Base-by-base conservation (phyloP, 2,888 invertebrate species). In the Netelia inedita region DNA sequence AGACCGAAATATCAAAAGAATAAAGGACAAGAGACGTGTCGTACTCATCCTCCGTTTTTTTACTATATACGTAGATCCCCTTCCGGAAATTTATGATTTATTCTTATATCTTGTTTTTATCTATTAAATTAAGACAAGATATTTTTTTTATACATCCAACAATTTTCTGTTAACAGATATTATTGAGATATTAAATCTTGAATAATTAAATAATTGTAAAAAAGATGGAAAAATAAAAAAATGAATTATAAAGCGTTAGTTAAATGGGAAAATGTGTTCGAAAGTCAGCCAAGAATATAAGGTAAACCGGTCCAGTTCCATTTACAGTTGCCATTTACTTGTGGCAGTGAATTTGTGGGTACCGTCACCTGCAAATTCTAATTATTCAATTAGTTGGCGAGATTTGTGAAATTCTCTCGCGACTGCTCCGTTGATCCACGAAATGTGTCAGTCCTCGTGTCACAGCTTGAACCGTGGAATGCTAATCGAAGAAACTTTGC, bases 401-500 rank as follows among this genome's bases (percentile, higher is more conserved):
- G 57, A 57, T 57, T 57, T 19, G 57, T 57, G 57, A 57, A 57
- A 19, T 57, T 57, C 57, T 16, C 19, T 57, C 46, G 1, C 46
- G 46, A 3, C 46, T 14, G 46, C 14, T 14, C 14, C 11, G 14
- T 46, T 46, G 2, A 46, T 46, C 46, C 46, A 11, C 46, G 46
- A 19, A 57, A 57, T 19, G 16, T 57, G 19, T 57, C 57, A 19
- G 16, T 57, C 57, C 19, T 9, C 21, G 19, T 57, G 57, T 57
- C 57, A 57, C 57, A 57, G 19, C 19, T 19, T 19, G 19, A 57
- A 16, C 9, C 16, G 19, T 19, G 19, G 16, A 57, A 57, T 57
- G 57, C 57, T 57, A 57, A 57, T 57, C 16, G 57, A 57, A 57
- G 57, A 57, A 57, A 57, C 57, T 57, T 57, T 57, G 21, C 57